A percentile compares a stretch with the other conserved stretches of the same genome.
These are phyloP conservation scores for Craseonycteris thonglongyai DNA, from an alignment of 2,113 vertebrate species.

Conservation along the genomic window DNA sequence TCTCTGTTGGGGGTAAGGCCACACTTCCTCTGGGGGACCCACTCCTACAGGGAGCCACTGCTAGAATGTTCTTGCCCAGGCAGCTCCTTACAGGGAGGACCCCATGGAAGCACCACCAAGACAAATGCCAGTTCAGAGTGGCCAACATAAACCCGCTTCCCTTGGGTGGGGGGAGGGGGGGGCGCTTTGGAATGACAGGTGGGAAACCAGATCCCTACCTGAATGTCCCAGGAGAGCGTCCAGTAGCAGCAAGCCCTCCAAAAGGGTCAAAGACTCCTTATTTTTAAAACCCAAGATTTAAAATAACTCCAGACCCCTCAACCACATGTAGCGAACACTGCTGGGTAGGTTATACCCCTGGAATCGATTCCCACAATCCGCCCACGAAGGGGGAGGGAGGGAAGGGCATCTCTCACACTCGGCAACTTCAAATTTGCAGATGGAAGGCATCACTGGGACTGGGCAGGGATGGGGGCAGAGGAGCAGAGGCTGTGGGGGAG, in stretches of 20 bases:
- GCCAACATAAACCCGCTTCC: background rate
- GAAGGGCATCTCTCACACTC: background rate
- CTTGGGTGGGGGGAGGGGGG: too few species aligned
- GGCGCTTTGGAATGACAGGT: background rate
- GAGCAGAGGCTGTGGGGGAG: too few species aligned
- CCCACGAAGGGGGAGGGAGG: background rate
- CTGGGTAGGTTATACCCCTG: background rate
- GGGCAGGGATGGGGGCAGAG: rapidly evolving
- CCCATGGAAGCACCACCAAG: too few species aligned
- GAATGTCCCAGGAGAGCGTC: background rate
- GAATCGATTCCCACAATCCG: background rate
- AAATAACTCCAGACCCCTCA: background rate
- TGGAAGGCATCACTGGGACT: background rate
- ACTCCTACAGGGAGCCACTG: background rate
- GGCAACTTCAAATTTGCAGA: background rate
- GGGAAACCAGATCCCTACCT: background rate
- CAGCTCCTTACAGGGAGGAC: background rate
- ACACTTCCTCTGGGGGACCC: background rate
- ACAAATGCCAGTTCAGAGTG: background rate
- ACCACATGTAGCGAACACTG: background rate
- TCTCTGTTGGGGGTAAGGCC: too few species aligned
- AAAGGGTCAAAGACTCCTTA: background rate
- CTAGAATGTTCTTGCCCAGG: background rate
- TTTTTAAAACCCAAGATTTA: constrained; percentile 28
- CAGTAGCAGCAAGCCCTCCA: constrained; percentile 33